A percentile compares a stretch with the other conserved stretches of the same genome.
phyloP scores from a whole-genome alignment of 2,888 invertebrate genomes.

The Cistogaster globosa region DNA sequence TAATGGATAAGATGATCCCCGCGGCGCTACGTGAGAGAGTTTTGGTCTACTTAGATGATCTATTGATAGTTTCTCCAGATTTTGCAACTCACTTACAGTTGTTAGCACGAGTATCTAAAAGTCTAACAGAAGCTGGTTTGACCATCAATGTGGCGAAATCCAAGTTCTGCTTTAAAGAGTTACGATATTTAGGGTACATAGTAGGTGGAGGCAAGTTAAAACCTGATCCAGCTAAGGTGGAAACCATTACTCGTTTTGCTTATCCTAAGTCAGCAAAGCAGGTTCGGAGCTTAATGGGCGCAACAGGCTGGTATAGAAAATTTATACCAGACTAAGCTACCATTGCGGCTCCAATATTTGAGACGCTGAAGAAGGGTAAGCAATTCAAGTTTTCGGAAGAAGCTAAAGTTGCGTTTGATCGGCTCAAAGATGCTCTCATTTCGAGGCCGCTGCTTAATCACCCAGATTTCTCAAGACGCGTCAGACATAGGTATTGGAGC shows the following conservation, averaged over 20 bases:
- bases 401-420: background rate
- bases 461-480: background rate
- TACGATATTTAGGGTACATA: constrained; percentile 24
- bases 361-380: background rate
- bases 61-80: constrained; percentile 1
- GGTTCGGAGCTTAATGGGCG: background rate
- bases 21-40: too few species aligned
- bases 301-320: too few species aligned
- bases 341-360: background rate
- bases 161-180: constrained; percentile 23
- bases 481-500: background rate
- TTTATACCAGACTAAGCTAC: background rate
- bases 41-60: too few species aligned
- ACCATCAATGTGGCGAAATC: constrained; percentile 16
- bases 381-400: background rate
- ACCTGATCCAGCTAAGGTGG: background rate
- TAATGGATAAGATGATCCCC: constrained; percentile 34
- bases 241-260: background rate
- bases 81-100: background rate
- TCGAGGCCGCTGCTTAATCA: background rate
- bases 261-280: constrained; percentile 1
- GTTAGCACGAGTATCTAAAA: background rate
- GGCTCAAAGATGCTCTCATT: background rate
- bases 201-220: too few species aligned
- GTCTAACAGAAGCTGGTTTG: background rate